phyloP scores from a whole-genome alignment of 1,140 invertebrate genomes.

The Halictus rubicundus region DNA sequence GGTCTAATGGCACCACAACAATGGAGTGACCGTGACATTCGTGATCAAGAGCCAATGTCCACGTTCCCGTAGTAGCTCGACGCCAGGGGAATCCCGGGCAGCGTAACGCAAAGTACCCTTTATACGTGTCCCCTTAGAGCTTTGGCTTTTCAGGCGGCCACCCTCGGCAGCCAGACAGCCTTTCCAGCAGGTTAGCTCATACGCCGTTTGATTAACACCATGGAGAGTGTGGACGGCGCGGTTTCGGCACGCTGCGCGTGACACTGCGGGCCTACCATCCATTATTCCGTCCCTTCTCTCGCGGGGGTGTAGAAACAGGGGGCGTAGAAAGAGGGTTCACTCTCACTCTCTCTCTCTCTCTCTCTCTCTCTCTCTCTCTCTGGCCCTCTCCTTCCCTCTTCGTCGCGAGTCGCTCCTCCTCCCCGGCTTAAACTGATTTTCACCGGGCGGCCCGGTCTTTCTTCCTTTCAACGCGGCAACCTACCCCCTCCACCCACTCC shows the following conservation, averaged over 20 bases:
- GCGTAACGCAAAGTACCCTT: conserved; percentile 22
- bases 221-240: conserved; percentile 70
- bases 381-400: too few species aligned
- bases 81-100: not conserved
- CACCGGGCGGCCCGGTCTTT: conserved; percentile 23
- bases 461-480: conserved; percentile 32
- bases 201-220: conserved; percentile 76
- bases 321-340: too few species aligned
- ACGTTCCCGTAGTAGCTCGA: too few species aligned
- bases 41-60: too few species aligned
- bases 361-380: too few species aligned
- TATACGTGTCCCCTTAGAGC: conserved; percentile 15
- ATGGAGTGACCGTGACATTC: not conserved
- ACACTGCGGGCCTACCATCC: conserved; percentile 73
- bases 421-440: conserved; percentile 53
- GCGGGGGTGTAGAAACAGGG: not conserved
- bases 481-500: not conserved
- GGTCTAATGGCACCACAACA: too few species aligned
- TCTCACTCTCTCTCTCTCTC: too few species aligned
- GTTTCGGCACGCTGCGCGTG: conserved; percentile 71
- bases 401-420: conserved; percentile 23
- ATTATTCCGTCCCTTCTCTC: conserved; percentile 67
- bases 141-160: not conserved
- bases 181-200: conserved; percentile 44
- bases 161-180: conserved; percentile 27